Evolutionary conservation across 2,113 vertebrate species (phyloP).

Genomic region (Sarotherodon lohbergeri): DNA sequence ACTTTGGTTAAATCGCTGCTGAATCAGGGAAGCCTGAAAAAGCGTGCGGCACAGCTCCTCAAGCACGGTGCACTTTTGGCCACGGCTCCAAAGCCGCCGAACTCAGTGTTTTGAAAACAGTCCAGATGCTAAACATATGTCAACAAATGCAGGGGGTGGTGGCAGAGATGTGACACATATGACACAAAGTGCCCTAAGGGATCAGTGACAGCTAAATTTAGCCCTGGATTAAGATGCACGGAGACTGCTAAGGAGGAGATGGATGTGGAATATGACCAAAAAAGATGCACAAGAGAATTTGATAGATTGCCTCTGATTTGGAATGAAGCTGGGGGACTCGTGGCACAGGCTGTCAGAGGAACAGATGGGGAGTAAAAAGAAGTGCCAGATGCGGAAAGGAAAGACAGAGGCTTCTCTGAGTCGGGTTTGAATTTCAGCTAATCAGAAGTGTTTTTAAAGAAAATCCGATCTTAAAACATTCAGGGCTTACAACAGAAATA

Average conservation of each 20-base stretch:
- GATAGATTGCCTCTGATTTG: slow-evolving; percentile 25
- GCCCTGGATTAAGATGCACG: neutral
- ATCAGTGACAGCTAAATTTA: neutral
- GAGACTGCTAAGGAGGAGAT: neutral
- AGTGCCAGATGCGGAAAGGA: slow-evolving; percentile 14
- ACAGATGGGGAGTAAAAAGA: slow-evolving; percentile 13
- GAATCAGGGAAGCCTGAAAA: neutral
- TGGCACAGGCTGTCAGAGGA: neutral
- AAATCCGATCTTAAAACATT: neutral
- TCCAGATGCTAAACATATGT: neutral
- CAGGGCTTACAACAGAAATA: neutral
- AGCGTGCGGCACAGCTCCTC: neutral
- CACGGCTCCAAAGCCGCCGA: neutral
- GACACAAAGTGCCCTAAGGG: neutral
- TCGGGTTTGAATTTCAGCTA: neutral
- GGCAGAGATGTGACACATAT: neutral
- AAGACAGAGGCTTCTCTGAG: neutral
- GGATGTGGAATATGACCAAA: neutral
- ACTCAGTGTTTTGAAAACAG: neutral
- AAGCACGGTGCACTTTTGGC: neutral
- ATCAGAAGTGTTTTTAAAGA: neutral
- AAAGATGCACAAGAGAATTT: slow-evolving; percentile 2
- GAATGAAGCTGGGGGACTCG: neutral
- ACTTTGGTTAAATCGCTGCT: slow-evolving; percentile 3
- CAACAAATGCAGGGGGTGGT: neutral